These are phyloP conservation scores for Habrosyne pyritoides DNA, from an alignment of 2,888 invertebrate genomes.

Conservation along the genomic window DNA sequence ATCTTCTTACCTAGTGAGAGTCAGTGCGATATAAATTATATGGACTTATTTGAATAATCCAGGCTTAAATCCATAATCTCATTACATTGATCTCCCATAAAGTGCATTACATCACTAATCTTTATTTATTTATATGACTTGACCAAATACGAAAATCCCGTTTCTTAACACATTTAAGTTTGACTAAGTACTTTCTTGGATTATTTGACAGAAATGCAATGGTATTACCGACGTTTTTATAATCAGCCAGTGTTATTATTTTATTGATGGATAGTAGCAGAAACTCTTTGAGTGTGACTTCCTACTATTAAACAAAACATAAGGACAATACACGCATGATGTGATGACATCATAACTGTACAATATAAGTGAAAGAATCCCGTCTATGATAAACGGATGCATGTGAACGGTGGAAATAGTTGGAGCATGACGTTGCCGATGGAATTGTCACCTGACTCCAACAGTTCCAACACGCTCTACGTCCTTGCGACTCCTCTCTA, in stretches of 20 bases:
- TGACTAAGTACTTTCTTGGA: too few relatives aligned
- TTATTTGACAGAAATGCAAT: too few relatives aligned
- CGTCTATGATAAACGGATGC: slow-evolving; percentile 22
- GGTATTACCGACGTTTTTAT: too few relatives aligned
- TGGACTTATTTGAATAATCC: not conserved
- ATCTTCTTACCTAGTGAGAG: slow-evolving; percentile 33
- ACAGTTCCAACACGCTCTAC: slow-evolving; percentile 18
- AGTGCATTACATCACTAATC: not conserved
- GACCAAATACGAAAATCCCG: not conserved
- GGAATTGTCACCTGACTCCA: slow-evolving; percentile 47
- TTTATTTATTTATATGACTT: slow-evolving; percentile 22
- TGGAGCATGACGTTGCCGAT: slow-evolving; percentile 51
- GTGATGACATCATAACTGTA: slow-evolving; percentile 28
- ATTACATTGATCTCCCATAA: not conserved
- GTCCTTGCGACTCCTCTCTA: slow-evolving; percentile 64
- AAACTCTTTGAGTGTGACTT: too few relatives aligned
- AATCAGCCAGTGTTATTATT: too few relatives aligned
- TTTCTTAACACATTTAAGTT: not conserved
- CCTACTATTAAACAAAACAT: not conserved
- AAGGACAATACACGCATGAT: slow-evolving; percentile 20
- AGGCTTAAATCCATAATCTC: not conserved
- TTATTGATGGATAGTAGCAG: too few relatives aligned
- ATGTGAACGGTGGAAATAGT: slow-evolving; percentile 48
- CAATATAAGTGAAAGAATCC: slow-evolving; percentile 30
- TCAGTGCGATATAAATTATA: slow-evolving; percentile 1